phyloP scores from a whole-genome alignment of 2,888 invertebrate genomes.

The Emmelina monodactyla region DNA sequence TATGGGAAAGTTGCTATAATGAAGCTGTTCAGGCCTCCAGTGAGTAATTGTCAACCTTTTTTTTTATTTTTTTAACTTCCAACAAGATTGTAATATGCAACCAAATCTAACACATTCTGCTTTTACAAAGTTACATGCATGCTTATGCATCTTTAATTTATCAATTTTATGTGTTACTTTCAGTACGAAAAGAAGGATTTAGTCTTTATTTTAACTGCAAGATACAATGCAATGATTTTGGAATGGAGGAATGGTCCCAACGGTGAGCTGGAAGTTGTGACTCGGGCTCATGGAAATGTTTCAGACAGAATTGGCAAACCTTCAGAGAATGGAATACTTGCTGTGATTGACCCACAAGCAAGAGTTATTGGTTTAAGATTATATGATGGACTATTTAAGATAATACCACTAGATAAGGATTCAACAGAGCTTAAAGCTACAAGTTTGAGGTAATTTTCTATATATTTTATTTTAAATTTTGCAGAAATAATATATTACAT shows the following conservation, averaged over 20 bases:
- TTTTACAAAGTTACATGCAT: neutral
- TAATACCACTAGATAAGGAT: constrained; percentile 94
- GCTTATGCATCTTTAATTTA: no score
- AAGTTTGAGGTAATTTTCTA: constrained; percentile 66
- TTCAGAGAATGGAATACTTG: constrained; percentile 95
- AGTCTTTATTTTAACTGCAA: constrained; percentile 90
- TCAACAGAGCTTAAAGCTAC: constrained; percentile 94
- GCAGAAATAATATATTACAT: neutral
- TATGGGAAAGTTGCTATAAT: constrained; percentile 95
- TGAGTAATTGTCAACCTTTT: no score
- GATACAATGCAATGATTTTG: constrained; percentile 97
- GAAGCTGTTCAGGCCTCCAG: constrained; percentile 91
- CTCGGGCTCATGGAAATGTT: constrained; percentile 96
- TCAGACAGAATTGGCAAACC: constrained; percentile 94
- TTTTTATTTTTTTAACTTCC: constrained; percentile 5
- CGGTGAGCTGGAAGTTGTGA: constrained; percentile 90
- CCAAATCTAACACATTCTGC: neutral
- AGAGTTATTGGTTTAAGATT: constrained; percentile 93
- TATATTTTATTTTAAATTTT: neutral
- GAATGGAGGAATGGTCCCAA: constrained; percentile 79
- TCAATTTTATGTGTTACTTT: constrained; percentile 21
- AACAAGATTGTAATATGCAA: no score
- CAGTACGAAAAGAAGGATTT: constrained; percentile 92
- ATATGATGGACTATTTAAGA: constrained; percentile 97
- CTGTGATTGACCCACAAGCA: constrained; percentile 95